Evolutionary conservation across 2,797 vertebrate species (phyloP).

Genomic region (Acanthurus lineatus): DNA sequence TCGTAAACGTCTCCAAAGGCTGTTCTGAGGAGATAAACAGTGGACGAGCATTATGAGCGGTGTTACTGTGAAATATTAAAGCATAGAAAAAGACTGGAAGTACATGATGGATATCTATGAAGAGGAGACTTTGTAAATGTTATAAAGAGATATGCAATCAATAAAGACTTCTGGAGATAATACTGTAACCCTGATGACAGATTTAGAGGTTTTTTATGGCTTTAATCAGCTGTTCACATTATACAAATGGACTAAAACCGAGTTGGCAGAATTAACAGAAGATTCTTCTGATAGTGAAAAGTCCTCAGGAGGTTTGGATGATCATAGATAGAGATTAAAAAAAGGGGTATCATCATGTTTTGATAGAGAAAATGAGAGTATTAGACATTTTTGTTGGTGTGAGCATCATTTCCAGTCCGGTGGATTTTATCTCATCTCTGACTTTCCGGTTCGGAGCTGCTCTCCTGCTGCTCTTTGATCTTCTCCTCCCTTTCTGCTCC

Average conservation of each 20-base stretch:
- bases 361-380: constrained; percentile 11
- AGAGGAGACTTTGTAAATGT: not conserved
- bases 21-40: constrained; percentile 18
- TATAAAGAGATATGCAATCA: not conserved
- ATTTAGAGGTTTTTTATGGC: constrained; percentile 17
- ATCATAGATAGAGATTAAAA: constrained; percentile 12
- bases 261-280: constrained; percentile 4
- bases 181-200: constrained; percentile 6
- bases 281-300: constrained; percentile 20
- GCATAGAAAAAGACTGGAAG: not conserved
- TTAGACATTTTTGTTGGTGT: constrained; percentile 32
- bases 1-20: constrained; percentile 3
- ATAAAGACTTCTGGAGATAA: not conserved
- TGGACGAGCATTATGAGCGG: not conserved
- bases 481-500: constrained; percentile 52
- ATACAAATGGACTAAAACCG: constrained; percentile 16
- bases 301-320: constrained; percentile 25
- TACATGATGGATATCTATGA: not conserved
- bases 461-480: constrained; percentile 77
- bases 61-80: not conserved
- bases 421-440: constrained; percentile 65
- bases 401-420: constrained; percentile 56
- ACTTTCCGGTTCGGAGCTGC: constrained; percentile 58
- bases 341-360: not conserved
- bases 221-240: not conserved